phyloP scores from a whole-genome alignment of 2,797 vertebrate genomes.

The Prunella strophiata region DNA sequence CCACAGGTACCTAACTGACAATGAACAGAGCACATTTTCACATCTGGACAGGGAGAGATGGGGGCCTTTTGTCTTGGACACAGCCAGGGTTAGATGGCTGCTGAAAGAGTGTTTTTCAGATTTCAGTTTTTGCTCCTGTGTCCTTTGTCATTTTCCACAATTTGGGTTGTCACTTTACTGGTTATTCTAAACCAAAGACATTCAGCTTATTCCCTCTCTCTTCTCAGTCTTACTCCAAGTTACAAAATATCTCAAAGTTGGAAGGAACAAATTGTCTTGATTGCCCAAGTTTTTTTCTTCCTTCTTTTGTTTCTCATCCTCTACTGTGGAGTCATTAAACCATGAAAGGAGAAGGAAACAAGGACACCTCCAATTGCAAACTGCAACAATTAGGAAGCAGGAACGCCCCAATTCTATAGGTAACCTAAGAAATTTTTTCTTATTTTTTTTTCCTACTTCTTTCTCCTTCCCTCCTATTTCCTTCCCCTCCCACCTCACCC shows the following conservation, averaged over 20 bases:
- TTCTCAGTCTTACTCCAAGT: neutral
- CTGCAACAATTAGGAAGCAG: neutral
- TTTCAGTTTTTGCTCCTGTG: neutral
- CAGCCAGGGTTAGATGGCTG: neutral
- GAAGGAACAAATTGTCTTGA: neutral
- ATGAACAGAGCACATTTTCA: neutral
- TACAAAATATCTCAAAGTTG: neutral
- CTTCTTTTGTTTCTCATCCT: neutral
- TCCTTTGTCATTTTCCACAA: neutral
- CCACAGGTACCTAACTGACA: neutral
- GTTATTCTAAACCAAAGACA: neutral
- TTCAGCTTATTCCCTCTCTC: neutral
- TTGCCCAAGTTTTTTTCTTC: neutral
- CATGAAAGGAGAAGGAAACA: neutral
- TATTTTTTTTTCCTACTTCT: neutral
- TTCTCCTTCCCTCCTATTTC: neutral
- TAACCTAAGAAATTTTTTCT: neutral
- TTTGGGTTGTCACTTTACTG: neutral
- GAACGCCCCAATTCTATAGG: neutral
- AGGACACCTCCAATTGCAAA: neutral
- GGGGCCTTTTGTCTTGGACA: neutral
- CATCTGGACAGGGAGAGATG: neutral
- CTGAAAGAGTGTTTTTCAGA: neutral
- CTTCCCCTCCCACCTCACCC: no score
- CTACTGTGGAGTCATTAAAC: neutral